Conservation (phyloP, 2,888 invertebrate genomes). For the Amphipoea oculea region DNA sequence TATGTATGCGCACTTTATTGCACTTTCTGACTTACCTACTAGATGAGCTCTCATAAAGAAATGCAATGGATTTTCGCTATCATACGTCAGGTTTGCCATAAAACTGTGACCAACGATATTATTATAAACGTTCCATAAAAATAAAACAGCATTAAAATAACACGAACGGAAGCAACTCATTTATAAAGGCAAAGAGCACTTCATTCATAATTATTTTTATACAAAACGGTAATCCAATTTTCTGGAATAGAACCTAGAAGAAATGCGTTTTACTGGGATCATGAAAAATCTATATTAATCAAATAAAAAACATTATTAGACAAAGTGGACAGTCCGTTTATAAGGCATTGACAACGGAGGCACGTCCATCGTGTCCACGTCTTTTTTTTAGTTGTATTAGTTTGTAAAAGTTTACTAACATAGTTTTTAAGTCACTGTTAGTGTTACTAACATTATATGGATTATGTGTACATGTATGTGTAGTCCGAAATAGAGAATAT, state of each 20-base stretch:
- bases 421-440: too few relatives aligned
- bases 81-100: neutral
- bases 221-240: constrained; percentile 23
- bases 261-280: constrained; percentile 13
- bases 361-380: too few relatives aligned
- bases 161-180: neutral
- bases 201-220: constrained; percentile 5
- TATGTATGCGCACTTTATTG: too few relatives aligned
- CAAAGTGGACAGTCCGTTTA: too few relatives aligned
- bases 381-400: too few relatives aligned
- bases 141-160: neutral
- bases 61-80: neutral
- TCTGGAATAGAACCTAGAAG: constrained; percentile 4
- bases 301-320: neutral
- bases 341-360: too few relatives aligned
- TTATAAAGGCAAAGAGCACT: neutral
- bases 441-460: too few relatives aligned
- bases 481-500: too few relatives aligned
- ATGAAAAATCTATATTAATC: neutral
- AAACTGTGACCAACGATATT: neutral
- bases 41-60: neutral
- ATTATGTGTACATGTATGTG: too few relatives aligned
- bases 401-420: too few relatives aligned
- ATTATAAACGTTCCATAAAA: neutral
- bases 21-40: neutral